phyloP scores from a whole-genome alignment of 1,140 invertebrate genomes.

The Diuraphis noxia region DNA sequence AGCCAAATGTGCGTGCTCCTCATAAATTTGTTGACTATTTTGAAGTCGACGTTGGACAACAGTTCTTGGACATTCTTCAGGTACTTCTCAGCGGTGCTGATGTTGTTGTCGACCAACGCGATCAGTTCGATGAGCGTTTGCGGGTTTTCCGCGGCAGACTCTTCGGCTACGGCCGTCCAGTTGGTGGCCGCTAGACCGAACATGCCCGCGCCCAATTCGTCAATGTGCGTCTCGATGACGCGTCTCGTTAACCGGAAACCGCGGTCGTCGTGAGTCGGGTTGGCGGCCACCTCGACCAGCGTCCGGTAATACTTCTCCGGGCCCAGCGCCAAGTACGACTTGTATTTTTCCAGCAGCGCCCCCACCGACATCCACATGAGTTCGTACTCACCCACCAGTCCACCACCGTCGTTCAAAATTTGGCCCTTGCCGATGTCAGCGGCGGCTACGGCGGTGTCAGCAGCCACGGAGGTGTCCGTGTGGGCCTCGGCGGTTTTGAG shows the following conservation, averaged over 20 bases:
- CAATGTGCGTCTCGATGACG: neutral
- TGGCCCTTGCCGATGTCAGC: neutral
- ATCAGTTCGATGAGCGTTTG: neutral
- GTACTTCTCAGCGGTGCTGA: conserved; percentile 16
- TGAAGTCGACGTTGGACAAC: neutral
- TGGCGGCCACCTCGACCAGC: neutral
- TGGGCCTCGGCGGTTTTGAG: too few species aligned
- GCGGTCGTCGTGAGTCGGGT: neutral
- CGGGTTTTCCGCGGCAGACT: neutral
- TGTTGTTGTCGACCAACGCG: conserved; percentile 38
- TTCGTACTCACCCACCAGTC: neutral
- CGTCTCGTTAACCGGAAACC: neutral
- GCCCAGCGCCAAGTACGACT: neutral
- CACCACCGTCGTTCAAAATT: neutral
- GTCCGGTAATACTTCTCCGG: neutral
- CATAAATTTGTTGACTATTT: neutral
- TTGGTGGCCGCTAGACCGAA: neutral
- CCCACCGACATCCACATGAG: conserved; percentile 32
- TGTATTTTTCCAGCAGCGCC: neutral
- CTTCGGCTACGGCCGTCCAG: neutral
- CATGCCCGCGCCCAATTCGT: neutral
- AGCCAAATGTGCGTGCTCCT: conserved; percentile 25
- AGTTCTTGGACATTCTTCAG: neutral
- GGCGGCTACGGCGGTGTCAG: neutral
- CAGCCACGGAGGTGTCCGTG: neutral